Percentiles rank a stretch among this genome's conserved stretches.
Evolutionary conservation across 2,797 vertebrate genomes (phyloP).

Genomic region (Cossypha dichroa): DNA sequence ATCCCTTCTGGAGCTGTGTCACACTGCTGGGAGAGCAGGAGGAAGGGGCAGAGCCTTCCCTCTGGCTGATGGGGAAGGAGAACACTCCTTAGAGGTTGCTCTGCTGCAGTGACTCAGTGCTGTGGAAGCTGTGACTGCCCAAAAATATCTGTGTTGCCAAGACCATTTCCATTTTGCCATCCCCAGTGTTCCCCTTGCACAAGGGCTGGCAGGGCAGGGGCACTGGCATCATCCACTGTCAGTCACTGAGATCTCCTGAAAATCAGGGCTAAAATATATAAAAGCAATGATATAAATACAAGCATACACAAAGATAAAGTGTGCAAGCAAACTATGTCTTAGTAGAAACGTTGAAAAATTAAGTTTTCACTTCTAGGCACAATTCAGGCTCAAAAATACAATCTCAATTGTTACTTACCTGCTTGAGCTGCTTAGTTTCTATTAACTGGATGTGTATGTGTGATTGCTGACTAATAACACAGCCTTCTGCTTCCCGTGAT

Average conservation of each 20-base stretch:
- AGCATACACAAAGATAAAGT: background rate
- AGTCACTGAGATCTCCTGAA: background rate
- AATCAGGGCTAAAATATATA: background rate
- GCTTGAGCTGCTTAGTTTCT: background rate
- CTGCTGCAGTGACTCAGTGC: background rate
- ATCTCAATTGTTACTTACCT: background rate
- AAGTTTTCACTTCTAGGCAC: background rate
- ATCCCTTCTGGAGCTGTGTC: background rate
- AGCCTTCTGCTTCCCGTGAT: background rate
- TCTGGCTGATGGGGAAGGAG: background rate
- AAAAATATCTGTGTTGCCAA: background rate
- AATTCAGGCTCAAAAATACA: background rate
- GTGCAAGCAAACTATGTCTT: background rate
- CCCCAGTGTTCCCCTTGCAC: background rate
- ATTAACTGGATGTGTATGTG: background rate
- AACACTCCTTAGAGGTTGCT: background rate
- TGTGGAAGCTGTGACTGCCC: background rate
- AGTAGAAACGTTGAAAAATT: background rate
- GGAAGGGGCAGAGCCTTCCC: background rate
- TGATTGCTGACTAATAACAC: background rate
- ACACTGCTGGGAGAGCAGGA: background rate
- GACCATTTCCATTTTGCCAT: background rate
- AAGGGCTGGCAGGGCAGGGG: background rate
- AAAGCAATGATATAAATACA: background rate
- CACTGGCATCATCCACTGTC: background rate